Evolutionary conservation across 2,113 vertebrate genomes (phyloP), one percentile per base, ranked within the genome.

Genomic region (Rhinichthys klamathensis): DNA sequence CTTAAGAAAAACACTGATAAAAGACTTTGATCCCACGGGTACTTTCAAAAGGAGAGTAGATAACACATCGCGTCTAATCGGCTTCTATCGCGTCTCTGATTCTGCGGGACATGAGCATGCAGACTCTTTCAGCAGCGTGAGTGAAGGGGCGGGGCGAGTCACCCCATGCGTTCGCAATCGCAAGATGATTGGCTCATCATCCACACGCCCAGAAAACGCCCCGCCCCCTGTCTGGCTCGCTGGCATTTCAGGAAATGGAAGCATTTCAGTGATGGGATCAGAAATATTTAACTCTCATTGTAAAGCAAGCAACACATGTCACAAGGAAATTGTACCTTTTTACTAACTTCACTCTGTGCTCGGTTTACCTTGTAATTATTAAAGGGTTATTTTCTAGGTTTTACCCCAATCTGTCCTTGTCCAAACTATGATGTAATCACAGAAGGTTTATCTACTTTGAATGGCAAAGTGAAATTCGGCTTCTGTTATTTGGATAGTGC

Each of bases 201-300:
- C 2, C 88, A 92, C 94, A 94, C 93, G 93, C 93, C 94, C 92
- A 89, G 54, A 65, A 10, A 72, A 15, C 79, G 65, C 84, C 84
- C 86, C 88, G 88, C 82, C 80, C 49, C n/a, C 82, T 88, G 38
- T 85, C 56, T 90, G 91, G 89, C 72, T 90, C 58, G 86, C 78
- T 21, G 73, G 38, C 67, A 32, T 30, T 88, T 80, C 61, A 84
- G 35, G 27, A 25, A 82, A 76, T 67, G 75, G 21, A 60, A 60
- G 79, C 56, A 65, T 72, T 27, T 54, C 44, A 18, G 18, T 7
- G 16, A 35, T 46, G n/a, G 41, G 41, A 49, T 49, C 25, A 54
- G 46, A 51, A 69, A 30, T 21, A 8, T 54, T 56, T 41, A 27
- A 51, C 18, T 51, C 16, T 23, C 1, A 30, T 32, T 49, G 25